A percentile compares a stretch with the other conserved stretches of the same genome.
These are phyloP conservation scores for Hirundichthys speculiger DNA, from an alignment of 2,113 vertebrate genomes.

Conservation along the genomic window DNA sequence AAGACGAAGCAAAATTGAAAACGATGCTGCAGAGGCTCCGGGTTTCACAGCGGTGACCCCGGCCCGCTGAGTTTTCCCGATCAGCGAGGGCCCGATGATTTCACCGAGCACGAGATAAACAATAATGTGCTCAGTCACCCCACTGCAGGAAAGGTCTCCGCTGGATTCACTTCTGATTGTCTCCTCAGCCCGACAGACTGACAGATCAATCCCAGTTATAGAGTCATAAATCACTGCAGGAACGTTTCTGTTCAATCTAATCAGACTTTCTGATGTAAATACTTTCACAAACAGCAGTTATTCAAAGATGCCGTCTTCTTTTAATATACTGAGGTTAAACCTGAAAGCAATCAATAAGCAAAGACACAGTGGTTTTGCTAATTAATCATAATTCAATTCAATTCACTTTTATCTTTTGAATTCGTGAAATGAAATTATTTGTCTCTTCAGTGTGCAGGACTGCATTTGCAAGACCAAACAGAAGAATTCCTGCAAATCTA, in stretches of 20 bases:
- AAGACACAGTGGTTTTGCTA: too few relatives aligned
- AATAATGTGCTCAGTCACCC: conserved; percentile 41
- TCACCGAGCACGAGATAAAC: conserved; percentile 47
- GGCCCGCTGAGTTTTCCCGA: conserved; percentile 44
- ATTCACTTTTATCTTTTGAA: too few relatives aligned
- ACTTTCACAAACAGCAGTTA: conserved; percentile 2
- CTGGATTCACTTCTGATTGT: conserved; percentile 16
- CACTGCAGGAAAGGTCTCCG: conserved; percentile 18
- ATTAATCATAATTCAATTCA: too few relatives aligned
- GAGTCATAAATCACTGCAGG: conserved; percentile 45
- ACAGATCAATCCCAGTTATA: conserved; percentile 32
- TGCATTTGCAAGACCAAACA: too few relatives aligned
- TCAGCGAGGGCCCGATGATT: conserved; percentile 37
- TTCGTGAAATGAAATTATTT: too few relatives aligned
- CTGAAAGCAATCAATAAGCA: too few relatives aligned
- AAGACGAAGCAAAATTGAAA: conserved; percentile 18
- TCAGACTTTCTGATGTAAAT: conserved; percentile 20
- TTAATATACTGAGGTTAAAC: too few relatives aligned
- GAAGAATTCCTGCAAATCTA: too few relatives aligned
- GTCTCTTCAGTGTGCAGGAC: too few relatives aligned
- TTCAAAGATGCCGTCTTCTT: too few relatives aligned
- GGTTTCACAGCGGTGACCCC: conserved; percentile 52
- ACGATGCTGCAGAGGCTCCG: conserved; percentile 12
- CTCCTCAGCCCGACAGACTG: conserved; percentile 13
- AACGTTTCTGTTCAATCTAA: conserved; percentile 20